These are phyloP conservation scores for Meteorus cinctellus DNA, from an alignment of 2,888 invertebrate species.

Conservation along the genomic window DNA sequence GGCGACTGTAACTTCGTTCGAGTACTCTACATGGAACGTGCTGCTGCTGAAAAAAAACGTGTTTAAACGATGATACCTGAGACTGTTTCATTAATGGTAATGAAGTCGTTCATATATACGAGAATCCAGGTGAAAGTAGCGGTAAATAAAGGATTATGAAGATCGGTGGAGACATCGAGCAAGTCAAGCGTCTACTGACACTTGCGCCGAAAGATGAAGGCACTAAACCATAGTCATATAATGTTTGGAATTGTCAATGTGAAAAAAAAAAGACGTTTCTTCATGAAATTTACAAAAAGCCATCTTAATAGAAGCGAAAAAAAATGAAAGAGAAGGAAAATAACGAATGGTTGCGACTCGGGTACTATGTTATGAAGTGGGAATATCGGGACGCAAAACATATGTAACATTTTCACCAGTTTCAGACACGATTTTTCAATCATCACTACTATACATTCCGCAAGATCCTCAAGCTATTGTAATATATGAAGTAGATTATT, in stretches of 20 bases:
- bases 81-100: neutral
- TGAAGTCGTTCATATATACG: constrained; percentile 26
- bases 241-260: too few relatives aligned
- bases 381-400: neutral
- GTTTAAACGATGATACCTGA: neutral
- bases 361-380: too few relatives aligned
- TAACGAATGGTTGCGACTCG: too few relatives aligned
- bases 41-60: constrained; percentile 76
- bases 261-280: too few relatives aligned
- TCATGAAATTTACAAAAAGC: too few relatives aligned
- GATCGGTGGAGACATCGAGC: constrained; percentile 30
- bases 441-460: neutral
- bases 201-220: constrained; percentile 13
- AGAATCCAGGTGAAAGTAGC: constrained; percentile 67
- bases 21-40: constrained; percentile 83
- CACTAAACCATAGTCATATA: neutral
- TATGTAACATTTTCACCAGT: neutral
- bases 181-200: constrained; percentile 27
- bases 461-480: neutral
- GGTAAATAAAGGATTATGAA: constrained; percentile 50
- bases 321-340: neutral
- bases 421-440: neutral
- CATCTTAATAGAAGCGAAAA: neutral
- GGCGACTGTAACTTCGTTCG: constrained; percentile 70
- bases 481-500: neutral